Base-by-base conservation (phyloP, 2,797 vertebrate genomes). In the Astyanax mexicanus region DNA sequence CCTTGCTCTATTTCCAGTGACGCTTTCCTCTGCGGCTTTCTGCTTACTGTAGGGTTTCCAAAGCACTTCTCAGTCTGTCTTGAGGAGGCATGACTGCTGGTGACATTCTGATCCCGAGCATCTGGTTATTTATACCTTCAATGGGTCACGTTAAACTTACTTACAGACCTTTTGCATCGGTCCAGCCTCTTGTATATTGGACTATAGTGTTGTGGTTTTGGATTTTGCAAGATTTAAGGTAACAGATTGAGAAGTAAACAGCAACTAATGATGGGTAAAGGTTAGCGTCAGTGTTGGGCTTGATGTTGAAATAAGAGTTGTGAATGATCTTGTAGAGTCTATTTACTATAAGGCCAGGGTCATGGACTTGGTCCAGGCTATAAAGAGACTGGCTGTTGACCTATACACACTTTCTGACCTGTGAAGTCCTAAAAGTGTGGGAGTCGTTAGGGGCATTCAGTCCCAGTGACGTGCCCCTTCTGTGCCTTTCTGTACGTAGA, bases 11-110 rank as follows among this genome's bases (percentile, higher is more conserved):
- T 90, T 91, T 89, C 79, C 83, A 74, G 81, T 86, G 81, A 37
- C 76, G 51, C 72, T 86, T 76, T 80, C 88, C 92, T 82, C 86
- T 82, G 55, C 77, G 69, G 83, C 78, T 78, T 89, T 93, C 84
- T 92, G 88, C 89, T 90, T 89, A 88, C 86, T 85, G 86, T 75
- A 37, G 57, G 81, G 74, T 92, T 90, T 89, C 86, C 86, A 83
- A 81, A 87, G 84, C 84, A 83, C 79, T 66, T 78, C 79, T 58
- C 70, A 62, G 71, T 25, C 71, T n/a, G 54, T 54, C 72, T 35
- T 70, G 29, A 84, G 81, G 82, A 79, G 84, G 86, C 84, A 84
- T 74, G 88, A 84, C 83, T 84, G 86, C 83, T 80, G 87, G 84
- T 87, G 81, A 90, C 85, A 83, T 88, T 82, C 51, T 87, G 38